A percentile compares a stretch with the other conserved stretches of the same genome.
These are phyloP conservation scores for Baccha elongata DNA, from an alignment of 2,888 invertebrate species.

Conservation along the genomic window DNA sequence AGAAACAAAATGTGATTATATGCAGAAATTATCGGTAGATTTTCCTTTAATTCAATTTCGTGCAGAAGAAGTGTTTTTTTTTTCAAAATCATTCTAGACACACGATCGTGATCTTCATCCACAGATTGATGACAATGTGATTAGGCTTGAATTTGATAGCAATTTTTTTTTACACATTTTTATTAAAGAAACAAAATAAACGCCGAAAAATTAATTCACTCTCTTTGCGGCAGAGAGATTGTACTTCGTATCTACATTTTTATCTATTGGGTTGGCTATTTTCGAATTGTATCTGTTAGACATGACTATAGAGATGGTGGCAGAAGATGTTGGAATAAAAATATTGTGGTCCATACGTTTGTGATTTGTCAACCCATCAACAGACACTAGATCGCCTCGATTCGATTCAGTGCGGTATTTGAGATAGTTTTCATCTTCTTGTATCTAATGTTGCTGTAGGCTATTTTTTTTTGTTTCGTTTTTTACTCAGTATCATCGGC, in stretches of 20 bases:
- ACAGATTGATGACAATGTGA: constrained; percentile 65
- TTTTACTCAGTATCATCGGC: constrained; percentile 57
- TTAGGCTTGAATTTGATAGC: constrained; percentile 51
- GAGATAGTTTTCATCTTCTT: constrained; percentile 29
- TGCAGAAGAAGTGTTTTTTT: constrained; percentile 38
- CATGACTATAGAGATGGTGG: constrained; percentile 39
- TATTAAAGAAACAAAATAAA: constrained; percentile 4
- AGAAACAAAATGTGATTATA: constrained; percentile 42
- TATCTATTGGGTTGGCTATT: constrained; percentile 51
- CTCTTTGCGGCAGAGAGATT: constrained; percentile 29
- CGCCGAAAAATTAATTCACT: constrained; percentile 31
- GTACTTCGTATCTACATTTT: constrained; percentile 29
- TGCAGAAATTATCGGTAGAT: constrained; percentile 52
- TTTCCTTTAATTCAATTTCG: constrained; percentile 66
- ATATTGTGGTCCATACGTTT: constrained; percentile 76
- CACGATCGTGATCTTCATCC: constrained; percentile 63
- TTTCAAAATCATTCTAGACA: constrained; percentile 25
- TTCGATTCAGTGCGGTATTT: constrained; percentile 43
- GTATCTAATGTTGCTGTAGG: constrained; percentile 43
- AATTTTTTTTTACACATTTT: constrained; percentile 33
- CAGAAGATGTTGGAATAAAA: constrained; percentile 46
- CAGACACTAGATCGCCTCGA: constrained; percentile 67
- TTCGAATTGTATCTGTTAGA: constrained; percentile 46
- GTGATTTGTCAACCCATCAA: constrained; percentile 78
- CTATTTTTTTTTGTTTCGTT: constrained; percentile 6